Percentiles rank a stretch among this genome's conserved stretches.
Evolutionary conservation across 2,888 invertebrate genomes (phyloP).

Genomic region (Acleris laterana): DNA sequence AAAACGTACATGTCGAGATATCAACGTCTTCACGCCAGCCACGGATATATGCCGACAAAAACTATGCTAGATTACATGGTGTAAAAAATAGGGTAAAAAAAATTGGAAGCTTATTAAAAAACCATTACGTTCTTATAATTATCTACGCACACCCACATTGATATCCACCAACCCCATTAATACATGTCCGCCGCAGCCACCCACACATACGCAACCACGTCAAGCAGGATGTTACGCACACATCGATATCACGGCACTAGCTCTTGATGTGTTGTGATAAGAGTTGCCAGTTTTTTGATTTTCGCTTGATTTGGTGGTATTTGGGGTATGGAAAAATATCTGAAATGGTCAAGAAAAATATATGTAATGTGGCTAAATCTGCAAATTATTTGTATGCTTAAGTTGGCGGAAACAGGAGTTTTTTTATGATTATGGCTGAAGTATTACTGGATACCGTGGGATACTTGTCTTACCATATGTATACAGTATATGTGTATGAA

Average conservation of each 20-base stretch:
- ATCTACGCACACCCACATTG: conserved; percentile 69
- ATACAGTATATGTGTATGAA: no score
- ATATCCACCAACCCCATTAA: conserved; percentile 76
- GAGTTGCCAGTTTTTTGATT: conserved; percentile 56
- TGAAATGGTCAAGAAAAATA: not conserved
- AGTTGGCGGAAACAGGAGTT: no score
- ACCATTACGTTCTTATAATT: conserved; percentile 79
- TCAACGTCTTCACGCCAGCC: no score
- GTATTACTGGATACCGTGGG: no score
- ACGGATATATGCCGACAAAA: conserved; percentile 44
- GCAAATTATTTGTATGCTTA: no score
- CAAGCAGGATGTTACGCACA: conserved; percentile 55
- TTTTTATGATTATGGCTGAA: no score
- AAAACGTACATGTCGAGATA: no score
- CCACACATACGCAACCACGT: conserved; percentile 54
- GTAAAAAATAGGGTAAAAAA: conserved; percentile 48
- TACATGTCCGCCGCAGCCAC: conserved; percentile 63
- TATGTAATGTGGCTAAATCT: not conserved
- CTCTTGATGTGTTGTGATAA: conserved; percentile 42
- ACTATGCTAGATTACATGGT: conserved; percentile 39
- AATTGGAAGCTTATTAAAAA: conserved; percentile 77
- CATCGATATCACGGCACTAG: conserved; percentile 43
- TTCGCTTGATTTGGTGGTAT: conserved; percentile 29
- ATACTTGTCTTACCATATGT: no score
- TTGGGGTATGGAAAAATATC: not conserved